phyloP scores from a whole-genome alignment of 1,140 invertebrate genomes.

The Dendroctonus valens region DNA sequence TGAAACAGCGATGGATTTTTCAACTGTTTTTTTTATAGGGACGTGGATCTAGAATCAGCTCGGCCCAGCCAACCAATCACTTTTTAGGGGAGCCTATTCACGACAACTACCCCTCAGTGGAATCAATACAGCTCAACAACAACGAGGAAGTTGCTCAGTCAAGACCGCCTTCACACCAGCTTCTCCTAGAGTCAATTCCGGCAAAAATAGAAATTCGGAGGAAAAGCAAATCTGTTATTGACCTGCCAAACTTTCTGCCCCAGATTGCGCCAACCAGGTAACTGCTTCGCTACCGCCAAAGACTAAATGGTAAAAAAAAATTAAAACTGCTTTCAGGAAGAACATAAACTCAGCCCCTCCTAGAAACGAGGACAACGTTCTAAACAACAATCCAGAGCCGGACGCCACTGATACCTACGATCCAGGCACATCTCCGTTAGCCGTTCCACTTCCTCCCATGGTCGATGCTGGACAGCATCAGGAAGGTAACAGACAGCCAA shows the following conservation, averaged over 20 bases:
- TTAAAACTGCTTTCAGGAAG: slow-evolving; percentile 34
- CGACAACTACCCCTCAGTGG: slow-evolving; percentile 21
- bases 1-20: too few species aligned
- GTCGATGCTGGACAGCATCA: slow-evolving; percentile 3
- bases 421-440: too few species aligned
- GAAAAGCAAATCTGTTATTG: slow-evolving; percentile 37
- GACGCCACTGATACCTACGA: slow-evolving; percentile 5
- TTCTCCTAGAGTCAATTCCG: not conserved
- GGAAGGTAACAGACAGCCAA: not conserved
- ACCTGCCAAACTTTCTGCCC: slow-evolving; percentile 35
- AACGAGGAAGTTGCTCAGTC: slow-evolving; percentile 3
- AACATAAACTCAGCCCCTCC: slow-evolving; percentile 43
- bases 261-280: slow-evolving; percentile 32
- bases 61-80: not conserved
- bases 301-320: not conserved
- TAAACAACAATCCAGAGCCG: slow-evolving; percentile 8
- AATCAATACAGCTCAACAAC: slow-evolving; percentile 19
- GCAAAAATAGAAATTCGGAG: slow-evolving; percentile 9
- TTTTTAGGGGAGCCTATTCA: slow-evolving; percentile 22
- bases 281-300: not conserved
- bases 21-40: too few species aligned
- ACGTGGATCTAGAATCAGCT: too few species aligned
- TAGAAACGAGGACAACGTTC: slow-evolving; percentile 32
- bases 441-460: slow-evolving; percentile 1
- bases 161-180: not conserved